These are phyloP conservation scores for Drosophila pseudoobscura DNA, from an alignment of 1,140 invertebrate species.

Conservation along the genomic window DNA sequence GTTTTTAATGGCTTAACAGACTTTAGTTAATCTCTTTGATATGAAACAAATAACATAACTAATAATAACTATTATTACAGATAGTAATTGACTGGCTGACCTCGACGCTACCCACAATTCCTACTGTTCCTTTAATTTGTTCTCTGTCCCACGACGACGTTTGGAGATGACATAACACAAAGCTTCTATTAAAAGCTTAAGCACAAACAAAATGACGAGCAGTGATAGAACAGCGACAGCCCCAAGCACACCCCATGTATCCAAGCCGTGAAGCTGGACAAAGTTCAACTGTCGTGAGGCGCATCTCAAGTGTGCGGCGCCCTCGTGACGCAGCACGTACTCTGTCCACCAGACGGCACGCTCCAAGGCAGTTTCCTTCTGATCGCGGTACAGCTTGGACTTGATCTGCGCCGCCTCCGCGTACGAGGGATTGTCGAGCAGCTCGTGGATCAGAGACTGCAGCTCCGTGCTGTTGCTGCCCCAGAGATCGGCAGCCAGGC, in stretches of 20 bases:
- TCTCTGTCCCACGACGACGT: constrained; percentile 51
- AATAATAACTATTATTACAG: background rate
- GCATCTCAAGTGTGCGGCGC: constrained; percentile 66
- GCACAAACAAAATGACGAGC: constrained; percentile 9
- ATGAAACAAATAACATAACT: no score
- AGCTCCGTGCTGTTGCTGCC: constrained; percentile 35
- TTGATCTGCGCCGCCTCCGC: constrained; percentile 38
- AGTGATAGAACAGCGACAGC: background rate
- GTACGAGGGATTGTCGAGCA: constrained; percentile 53
- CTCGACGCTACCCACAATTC: constrained; percentile 14
- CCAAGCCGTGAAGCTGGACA: constrained; percentile 84
- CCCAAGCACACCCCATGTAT: constrained; percentile 68
- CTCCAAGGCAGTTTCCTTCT: constrained; percentile 86
- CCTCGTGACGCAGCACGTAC: constrained; percentile 85
- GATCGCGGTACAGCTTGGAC: constrained; percentile 84
- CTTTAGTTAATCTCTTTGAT: no score
- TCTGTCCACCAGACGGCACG: constrained; percentile 89
- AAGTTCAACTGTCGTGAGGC: constrained; percentile 58
- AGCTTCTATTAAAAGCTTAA: constrained; percentile 12
- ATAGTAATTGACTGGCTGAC: constrained; percentile 9
- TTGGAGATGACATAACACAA: constrained; percentile 59
- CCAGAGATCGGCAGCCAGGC: constrained; percentile 67
- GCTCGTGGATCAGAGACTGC: constrained; percentile 23
- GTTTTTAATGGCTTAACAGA: no score
- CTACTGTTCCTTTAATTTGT: constrained; percentile 82